A percentile compares a stretch with the other conserved stretches of the same genome.
Evolutionary conservation across 2,888 invertebrate genomes (phyloP).

Genomic region (Strigamia maritima): DNA sequence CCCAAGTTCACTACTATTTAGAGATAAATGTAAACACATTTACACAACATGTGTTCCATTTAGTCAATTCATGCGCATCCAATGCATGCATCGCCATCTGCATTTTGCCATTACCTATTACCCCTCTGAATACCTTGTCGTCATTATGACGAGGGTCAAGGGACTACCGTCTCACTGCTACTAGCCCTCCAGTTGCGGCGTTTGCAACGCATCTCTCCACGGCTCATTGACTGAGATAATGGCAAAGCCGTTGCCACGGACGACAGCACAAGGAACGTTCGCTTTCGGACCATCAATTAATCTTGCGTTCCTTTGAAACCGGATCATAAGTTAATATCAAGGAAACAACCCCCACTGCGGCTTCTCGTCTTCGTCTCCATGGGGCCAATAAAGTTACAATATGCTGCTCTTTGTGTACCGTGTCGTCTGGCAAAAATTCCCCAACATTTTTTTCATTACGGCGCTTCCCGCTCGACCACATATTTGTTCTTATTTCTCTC

Average conservation of each 20-base stretch:
- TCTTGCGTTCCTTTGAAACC: conserved; percentile 27
- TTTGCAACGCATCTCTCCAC: conserved; percentile 27
- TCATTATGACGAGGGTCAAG: conserved; percentile 32
- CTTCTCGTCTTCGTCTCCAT: conserved; percentile 30
- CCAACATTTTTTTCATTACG: neutral
- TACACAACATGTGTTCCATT: conserved; percentile 31
- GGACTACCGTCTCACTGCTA: conserved; percentile 4
- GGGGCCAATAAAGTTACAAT: conserved; percentile 24
- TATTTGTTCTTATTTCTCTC: neutral
- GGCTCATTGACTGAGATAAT: conserved; percentile 30
- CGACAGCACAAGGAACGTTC: conserved; percentile 17
- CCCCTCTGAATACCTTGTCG: conserved; percentile 16
- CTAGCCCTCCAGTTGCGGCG: neutral
- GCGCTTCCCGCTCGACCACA: neutral
- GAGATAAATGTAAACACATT: conserved; percentile 12
- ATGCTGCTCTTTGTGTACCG: conserved; percentile 9
- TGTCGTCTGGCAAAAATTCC: neutral
- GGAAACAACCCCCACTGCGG: conserved; percentile 25
- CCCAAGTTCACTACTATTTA: neutral
- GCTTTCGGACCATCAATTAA: conserved; percentile 24
- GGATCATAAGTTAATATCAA: conserved; percentile 32
- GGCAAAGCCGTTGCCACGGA: conserved; percentile 26
- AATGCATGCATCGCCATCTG: conserved; percentile 7
- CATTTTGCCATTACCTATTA: conserved; percentile 2
- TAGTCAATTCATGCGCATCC: conserved; percentile 25